phyloP scores from a whole-genome alignment of 2,113 vertebrate genomes.

The Notiomystis cincta region DNA sequence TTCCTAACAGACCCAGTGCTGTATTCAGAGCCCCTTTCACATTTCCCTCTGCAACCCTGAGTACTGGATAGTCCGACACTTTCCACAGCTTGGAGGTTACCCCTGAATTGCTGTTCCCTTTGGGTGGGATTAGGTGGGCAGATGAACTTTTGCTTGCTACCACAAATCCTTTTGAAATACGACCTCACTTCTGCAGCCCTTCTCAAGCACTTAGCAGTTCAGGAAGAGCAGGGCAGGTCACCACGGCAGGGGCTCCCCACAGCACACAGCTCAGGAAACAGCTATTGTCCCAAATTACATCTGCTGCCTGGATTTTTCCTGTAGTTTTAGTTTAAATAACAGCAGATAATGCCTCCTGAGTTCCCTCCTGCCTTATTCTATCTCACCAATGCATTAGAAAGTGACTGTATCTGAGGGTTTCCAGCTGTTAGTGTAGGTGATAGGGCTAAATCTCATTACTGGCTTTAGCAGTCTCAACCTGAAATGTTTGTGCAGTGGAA shows the following conservation, averaged over 20 bases:
- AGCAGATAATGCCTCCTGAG: background rate
- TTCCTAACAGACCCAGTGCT: background rate
- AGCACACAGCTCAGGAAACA: background rate
- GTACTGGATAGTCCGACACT: background rate
- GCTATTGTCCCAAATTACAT: background rate
- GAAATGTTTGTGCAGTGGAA: background rate
- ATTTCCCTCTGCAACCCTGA: background rate
- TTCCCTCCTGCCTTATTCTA: background rate
- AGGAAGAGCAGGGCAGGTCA: background rate
- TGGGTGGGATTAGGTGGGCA: background rate
- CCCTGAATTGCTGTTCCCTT: background rate
- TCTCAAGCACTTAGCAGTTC: background rate
- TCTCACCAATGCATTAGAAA: background rate
- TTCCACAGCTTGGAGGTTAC: background rate
- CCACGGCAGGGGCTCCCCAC: background rate
- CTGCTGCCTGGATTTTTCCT: background rate
- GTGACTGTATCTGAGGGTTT: background rate
- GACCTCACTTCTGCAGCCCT: background rate
- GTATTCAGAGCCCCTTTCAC: background rate
- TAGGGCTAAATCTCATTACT: background rate
- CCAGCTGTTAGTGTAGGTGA: background rate
- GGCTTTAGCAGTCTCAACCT: background rate
- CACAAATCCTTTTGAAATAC: background rate
- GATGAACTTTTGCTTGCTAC: background rate
- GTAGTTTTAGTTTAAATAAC: background rate